Percentiles rank a stretch among this genome's conserved stretches.
phyloP scores from a whole-genome alignment of 2,888 invertebrate genomes.

The Eilema sororculum region DNA sequence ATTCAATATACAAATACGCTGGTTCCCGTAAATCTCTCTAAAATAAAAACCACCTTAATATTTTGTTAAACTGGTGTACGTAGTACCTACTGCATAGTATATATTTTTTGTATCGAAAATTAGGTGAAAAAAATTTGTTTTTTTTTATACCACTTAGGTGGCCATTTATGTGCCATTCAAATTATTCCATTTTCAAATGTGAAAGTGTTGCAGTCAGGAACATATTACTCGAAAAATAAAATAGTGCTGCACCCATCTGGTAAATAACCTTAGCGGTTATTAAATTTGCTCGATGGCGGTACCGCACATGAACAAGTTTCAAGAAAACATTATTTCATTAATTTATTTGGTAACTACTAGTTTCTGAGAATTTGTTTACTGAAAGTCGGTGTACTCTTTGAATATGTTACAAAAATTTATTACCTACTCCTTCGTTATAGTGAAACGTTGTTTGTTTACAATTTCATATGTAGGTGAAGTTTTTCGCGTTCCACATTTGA shows the following conservation, averaged over 20 bases:
- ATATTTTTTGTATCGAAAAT: too few relatives aligned
- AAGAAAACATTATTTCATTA: not conserved
- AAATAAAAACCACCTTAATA: too few relatives aligned
- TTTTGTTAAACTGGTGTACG: too few relatives aligned
- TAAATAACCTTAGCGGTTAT: not conserved
- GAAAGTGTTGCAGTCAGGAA: not conserved
- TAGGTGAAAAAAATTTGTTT: too few relatives aligned
- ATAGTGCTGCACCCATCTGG: not conserved
- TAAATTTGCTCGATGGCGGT: not conserved
- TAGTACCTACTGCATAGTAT: too few relatives aligned
- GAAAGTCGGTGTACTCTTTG: not conserved
- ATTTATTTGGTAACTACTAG: not conserved
- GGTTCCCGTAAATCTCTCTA: too few relatives aligned
- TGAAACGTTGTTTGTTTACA: not conserved
- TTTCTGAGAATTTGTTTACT: not conserved
- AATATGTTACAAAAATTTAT: not conserved
- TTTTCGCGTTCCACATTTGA: not conserved
- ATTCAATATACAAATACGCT: too few relatives aligned
- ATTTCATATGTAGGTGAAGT: conserved; percentile 4
- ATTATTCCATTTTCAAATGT: not conserved
- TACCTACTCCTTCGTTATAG: not conserved
- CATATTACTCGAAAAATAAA: not conserved
- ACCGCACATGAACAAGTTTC: not conserved
- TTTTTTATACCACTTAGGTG: too few relatives aligned
- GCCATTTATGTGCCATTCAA: too few relatives aligned